These are phyloP conservation scores for Sinhomidia bicolor DNA, from an alignment of 2,888 invertebrate species.

Conservation along the genomic window DNA sequence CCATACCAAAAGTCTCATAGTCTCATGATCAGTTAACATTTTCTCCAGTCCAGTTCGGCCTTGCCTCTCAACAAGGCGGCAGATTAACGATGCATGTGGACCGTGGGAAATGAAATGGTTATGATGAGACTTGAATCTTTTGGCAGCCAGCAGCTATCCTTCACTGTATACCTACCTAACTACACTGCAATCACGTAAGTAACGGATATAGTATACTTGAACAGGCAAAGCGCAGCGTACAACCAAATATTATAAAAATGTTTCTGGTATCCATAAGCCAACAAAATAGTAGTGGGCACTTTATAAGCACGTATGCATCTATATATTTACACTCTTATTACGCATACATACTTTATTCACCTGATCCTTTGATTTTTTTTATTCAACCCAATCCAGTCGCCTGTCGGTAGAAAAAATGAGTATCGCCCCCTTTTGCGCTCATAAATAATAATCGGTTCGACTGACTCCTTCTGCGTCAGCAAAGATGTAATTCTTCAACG, in stretches of 20 bases:
- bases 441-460: conserved; percentile 79
- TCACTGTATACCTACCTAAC: not conserved
- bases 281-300: too few species aligned
- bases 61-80: conserved; percentile 64
- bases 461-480: conserved; percentile 33
- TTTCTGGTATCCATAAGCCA: too few species aligned
- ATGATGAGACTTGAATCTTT: conserved; percentile 40
- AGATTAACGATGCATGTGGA: conserved; percentile 77
- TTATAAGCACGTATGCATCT: not conserved
- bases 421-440: conserved; percentile 79
- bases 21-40: conserved; percentile 57
- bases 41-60: conserved; percentile 52
- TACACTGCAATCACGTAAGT: too few species aligned
- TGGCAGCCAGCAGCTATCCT: not conserved
- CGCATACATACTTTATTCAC: conserved; percentile 30
- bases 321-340: not conserved
- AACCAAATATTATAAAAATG: too few species aligned
- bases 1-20: too few species aligned
- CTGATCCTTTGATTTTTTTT: conserved; percentile 65
- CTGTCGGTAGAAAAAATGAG: conserved; percentile 75
- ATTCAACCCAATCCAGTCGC: conserved; percentile 64
- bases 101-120: conserved; percentile 78
- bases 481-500: conserved; percentile 39
- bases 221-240: too few species aligned
- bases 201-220: not conserved